Evolutionary conservation across 1,140 invertebrate genomes (phyloP).

Genomic region (Formica selysi): DNA sequence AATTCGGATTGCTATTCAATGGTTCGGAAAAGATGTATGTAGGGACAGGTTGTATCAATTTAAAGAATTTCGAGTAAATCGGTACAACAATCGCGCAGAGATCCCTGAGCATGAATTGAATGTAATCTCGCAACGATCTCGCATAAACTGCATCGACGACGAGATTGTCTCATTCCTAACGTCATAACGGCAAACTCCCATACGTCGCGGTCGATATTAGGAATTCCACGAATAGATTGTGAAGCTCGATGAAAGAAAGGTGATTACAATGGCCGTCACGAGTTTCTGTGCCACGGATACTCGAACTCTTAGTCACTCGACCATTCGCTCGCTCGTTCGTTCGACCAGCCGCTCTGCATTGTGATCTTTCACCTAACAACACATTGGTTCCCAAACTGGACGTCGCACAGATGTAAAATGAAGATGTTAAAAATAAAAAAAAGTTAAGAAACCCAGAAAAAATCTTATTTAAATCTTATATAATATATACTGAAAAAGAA

Average conservation of each 20-base stretch:
- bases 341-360: constrained; percentile 36
- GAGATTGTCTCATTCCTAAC: not conserved
- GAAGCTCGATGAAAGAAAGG: constrained; percentile 53
- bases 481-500: not conserved
- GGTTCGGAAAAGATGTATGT: not conserved
- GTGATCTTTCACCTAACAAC: constrained; percentile 76
- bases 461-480: not conserved
- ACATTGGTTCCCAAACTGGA: constrained; percentile 51
- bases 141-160: not conserved
- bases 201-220: constrained; percentile 19
- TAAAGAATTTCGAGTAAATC: not conserved
- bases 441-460: not conserved
- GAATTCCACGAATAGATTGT: constrained; percentile 30
- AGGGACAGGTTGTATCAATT: not conserved
- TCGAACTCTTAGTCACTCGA: constrained; percentile 67
- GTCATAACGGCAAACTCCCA: constrained; percentile 8
- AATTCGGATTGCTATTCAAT: not conserved
- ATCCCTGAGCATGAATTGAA: not conserved
- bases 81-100: not conserved
- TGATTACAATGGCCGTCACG: constrained; percentile 49
- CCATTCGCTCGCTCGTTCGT: constrained; percentile 35
- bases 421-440: not conserved
- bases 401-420: not conserved
- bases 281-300: constrained; percentile 71
- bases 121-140: constrained; percentile 10